Base-by-base conservation (phyloP, 2,888 invertebrate species). In the Temnothorax unifasciatus region DNA sequence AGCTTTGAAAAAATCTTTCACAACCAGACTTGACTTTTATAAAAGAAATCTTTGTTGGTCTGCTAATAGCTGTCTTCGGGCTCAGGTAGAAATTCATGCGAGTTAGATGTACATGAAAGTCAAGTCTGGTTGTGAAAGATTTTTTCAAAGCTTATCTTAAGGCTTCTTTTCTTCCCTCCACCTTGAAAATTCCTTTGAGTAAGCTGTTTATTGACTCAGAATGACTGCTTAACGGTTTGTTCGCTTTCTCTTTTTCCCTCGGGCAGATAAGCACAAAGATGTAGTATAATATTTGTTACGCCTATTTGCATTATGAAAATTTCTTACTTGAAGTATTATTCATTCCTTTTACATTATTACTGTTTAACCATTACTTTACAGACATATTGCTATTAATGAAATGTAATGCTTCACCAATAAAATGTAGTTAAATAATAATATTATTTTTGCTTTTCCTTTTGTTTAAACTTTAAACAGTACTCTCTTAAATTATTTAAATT, bases 381-480 rank as follows among this genome's bases (percentile, higher is more conserved):
- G n/a, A 64, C 15, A 64, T 64, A 44, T 64, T 64, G 34, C 34
- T 34, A 41, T 64, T 41, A 41, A 13, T 11, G 1, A 64, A 21
- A 41, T 21, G 3, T 21, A 54, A 54, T 54, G 21, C 21, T 1
- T 34, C 34, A 34, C 34, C 34, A 54, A 21, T 21, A 21, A 54
- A 54, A 54, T 54, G 3, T 54, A 50, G 44, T 50, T 50, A 50
- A 50, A 50, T n/a, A 50, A 50, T 61, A 34, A 63, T 63, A n/a
- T 4, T 13, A 0, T 63, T 44, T 66, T 25, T 66, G 21, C 38
- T 66, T 11, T 44, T 18, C 18, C 13, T 44, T 44, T 44, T 44
- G 13, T 44, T 44, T 44, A 34, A 34, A 4, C 4, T 3, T 50
- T 18, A 47, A 3, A 47, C 15, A 50, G 6, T 18, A 18, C 18